Evolutionary conservation across 2,113 vertebrate genomes (phyloP).

Genomic region (Tachuris rubrigastra): DNA sequence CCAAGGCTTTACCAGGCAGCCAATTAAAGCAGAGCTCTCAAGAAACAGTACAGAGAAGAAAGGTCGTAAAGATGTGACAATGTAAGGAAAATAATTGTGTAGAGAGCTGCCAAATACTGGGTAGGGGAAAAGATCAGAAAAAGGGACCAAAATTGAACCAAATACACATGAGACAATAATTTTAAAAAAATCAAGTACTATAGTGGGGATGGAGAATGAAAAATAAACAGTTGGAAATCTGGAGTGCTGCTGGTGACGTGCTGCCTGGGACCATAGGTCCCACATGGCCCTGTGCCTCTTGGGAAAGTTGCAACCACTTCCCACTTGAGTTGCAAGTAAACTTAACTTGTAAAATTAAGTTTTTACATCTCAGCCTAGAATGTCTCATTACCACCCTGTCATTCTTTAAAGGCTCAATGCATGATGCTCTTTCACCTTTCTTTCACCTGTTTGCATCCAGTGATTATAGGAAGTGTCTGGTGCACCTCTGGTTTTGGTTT

Average conservation of each 20-base stretch:
- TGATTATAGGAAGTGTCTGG: neutral
- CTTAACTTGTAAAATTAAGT: neutral
- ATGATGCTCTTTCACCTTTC: neutral
- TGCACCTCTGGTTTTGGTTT: neutral
- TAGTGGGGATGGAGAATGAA: neutral
- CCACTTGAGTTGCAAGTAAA: neutral
- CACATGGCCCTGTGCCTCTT: neutral
- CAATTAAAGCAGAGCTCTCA: neutral
- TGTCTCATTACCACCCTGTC: neutral
- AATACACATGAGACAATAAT: neutral
- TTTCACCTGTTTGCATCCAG: neutral
- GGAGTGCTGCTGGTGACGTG: neutral
- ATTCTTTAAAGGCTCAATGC: neutral
- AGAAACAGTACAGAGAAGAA: neutral
- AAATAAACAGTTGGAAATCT: neutral
- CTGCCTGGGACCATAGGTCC: neutral
- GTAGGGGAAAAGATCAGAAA: neutral
- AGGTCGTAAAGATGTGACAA: neutral
- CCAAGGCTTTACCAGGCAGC: neutral
- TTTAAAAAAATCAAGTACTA: neutral
- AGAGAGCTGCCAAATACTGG: neutral
- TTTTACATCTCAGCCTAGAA: neutral
- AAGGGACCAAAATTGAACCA: neutral
- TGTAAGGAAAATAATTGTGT: neutral
- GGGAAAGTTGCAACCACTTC: neutral